These are phyloP conservation scores for Agriopis aurantiaria DNA, from an alignment of 2,888 invertebrate species.

Conservation along the genomic window DNA sequence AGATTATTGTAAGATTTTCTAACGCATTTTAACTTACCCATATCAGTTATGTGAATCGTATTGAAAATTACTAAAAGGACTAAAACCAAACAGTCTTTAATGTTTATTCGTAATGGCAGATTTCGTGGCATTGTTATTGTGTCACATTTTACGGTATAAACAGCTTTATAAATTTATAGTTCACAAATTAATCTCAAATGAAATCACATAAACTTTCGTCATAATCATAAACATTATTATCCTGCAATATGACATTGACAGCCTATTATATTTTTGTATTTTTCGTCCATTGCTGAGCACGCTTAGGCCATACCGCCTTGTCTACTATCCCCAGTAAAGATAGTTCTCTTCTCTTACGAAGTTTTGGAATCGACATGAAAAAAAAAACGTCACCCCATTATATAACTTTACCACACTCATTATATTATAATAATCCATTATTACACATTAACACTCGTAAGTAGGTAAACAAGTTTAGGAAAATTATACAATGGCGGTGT, in stretches of 20 bases:
- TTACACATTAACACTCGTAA: too few species aligned
- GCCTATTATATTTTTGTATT: background rate
- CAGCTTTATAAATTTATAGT: background rate
- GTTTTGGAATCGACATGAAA: too few species aligned
- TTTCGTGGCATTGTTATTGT: conserved; percentile 63
- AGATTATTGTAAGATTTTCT: background rate
- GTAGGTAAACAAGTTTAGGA: too few species aligned
- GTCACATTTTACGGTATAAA: conserved; percentile 18
- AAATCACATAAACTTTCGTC: background rate
- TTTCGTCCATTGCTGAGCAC: background rate
- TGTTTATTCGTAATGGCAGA: conserved; percentile 69
- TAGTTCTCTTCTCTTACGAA: too few species aligned
- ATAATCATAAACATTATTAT: too few species aligned
- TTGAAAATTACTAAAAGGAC: conserved; percentile 80
- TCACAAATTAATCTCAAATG: background rate
- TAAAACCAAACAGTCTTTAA: conserved; percentile 76
- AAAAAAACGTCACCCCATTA: too few species aligned
- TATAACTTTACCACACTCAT: too few species aligned
- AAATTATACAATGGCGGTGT: too few species aligned
- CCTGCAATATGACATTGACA: too few species aligned
- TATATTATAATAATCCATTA: too few species aligned
- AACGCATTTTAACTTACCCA: conserved; percentile 66
- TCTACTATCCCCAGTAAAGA: background rate
- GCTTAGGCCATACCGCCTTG: background rate
- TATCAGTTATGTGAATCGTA: conserved; percentile 80